Evolutionary conservation across 2,888 invertebrate species (phyloP), one percentile per base, ranked within the genome.

Genomic region (Synanthedon tipuliformis): DNA sequence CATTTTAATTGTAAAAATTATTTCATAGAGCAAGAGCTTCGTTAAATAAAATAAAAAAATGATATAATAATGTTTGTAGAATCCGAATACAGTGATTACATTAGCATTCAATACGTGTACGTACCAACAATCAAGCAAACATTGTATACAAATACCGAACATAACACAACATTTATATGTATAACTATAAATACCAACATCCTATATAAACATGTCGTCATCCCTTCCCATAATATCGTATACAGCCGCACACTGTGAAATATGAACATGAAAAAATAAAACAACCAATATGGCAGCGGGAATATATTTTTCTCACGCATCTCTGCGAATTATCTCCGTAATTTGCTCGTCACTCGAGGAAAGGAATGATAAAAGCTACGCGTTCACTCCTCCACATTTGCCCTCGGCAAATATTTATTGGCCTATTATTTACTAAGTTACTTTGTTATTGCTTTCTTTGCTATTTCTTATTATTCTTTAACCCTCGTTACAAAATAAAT

Each of bases 251-350:
- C 63, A 68, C 71, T 68, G 71, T 69, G 65, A 68, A 71, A 66
- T 73, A 70, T 66, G 68, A 61, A 59, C 62, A 68, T 62, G 56
- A 71, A 81, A 18, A 23, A 78, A 78, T 69, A 77, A 77, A 78
- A 73, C 70, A 58, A 60, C 64, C 65, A 69, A 70, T 64, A 66
- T 69, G 68, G 69, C 66, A 61, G 65, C 64, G 62, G 55, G 60
- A 58, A 64, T 63, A 72, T 75, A 71, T 69, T 75, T 78, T 79
- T 81, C 82, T 75, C 80, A 81, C 77, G 78, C 72, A 63, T 66
- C 71, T 62, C 64, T 61, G 67, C 68, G 68, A 71, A 75, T 75
- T 71, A 74, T 70, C 66, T 69, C 64, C 66, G 71, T 70, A 72
- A 72, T 75, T 74, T 69, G 61, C 64, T 68, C 65, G 64, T 62